These are phyloP conservation scores for Hirundo rustica DNA, from an alignment of 2,797 vertebrate genomes.

Conservation along the genomic window DNA sequence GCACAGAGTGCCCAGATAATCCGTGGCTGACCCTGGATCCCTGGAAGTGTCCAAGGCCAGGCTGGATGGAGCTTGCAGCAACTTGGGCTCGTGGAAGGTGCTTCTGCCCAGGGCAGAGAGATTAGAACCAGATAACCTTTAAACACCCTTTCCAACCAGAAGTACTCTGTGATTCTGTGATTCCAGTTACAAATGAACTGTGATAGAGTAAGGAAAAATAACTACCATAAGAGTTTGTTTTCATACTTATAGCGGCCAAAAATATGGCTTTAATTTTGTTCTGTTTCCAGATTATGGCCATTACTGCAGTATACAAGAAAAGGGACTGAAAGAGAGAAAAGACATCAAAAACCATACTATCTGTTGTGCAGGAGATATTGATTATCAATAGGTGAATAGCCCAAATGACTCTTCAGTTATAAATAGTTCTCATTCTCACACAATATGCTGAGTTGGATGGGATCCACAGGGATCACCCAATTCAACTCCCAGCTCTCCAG, in stretches of 20 bases:
- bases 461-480: not conserved
- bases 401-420: not conserved
- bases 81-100: rapidly evolving
- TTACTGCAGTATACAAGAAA: not conserved
- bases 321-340: not conserved
- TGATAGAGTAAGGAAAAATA: not conserved
- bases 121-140: not conserved
- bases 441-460: not conserved
- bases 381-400: not conserved
- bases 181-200: not conserved
- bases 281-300: not conserved
- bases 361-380: not conserved
- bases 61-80: rapidly evolving
- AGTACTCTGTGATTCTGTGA: too few relatives aligned
- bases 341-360: not conserved
- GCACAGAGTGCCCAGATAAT: not conserved
- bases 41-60: not conserved
- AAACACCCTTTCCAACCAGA: not conserved
- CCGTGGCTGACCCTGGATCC: not conserved
- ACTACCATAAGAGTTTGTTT: not conserved
- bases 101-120: not conserved
- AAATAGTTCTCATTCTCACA: not conserved
- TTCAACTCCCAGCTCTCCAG: not conserved
- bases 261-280: not conserved
- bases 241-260: not conserved